Conservation (phyloP, 2,113 vertebrate species). For the Sardina pilchardus region DNA sequence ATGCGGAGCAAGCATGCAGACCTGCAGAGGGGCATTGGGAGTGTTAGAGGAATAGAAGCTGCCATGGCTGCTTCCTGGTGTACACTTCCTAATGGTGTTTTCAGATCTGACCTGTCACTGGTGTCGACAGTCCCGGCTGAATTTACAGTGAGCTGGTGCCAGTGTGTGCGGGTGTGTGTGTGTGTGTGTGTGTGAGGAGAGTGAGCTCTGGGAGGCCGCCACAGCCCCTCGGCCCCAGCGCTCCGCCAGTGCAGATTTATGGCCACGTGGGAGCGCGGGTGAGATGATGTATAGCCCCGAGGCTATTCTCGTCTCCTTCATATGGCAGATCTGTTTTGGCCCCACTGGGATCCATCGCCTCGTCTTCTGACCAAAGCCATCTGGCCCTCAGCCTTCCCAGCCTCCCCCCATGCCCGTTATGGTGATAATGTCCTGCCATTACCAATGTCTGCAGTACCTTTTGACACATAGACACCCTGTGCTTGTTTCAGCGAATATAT, state of each 20-base stretch:
- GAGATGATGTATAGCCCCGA: slow-evolving; percentile 61
- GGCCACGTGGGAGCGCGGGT: slow-evolving; percentile 38
- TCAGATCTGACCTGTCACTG: slow-evolving; percentile 59
- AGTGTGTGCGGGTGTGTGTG: slow-evolving; percentile 34
- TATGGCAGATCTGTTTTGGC: slow-evolving; percentile 60
- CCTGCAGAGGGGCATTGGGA: not conserved
- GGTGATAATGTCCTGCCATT: too few relatives aligned
- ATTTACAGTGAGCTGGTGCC: slow-evolving; percentile 66
- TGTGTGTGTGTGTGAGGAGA: not conserved
- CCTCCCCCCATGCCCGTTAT: not conserved
- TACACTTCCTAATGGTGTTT: slow-evolving; percentile 62
- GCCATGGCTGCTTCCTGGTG: not conserved
- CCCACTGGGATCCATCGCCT: slow-evolving; percentile 46
- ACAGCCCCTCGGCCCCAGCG: slow-evolving; percentile 34
- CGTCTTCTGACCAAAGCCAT: not conserved
- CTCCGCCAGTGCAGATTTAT: slow-evolving; percentile 61
- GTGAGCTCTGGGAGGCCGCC: slow-evolving; percentile 32
- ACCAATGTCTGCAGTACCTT: not conserved
- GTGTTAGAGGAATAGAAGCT: not conserved
- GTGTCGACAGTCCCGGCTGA: slow-evolving; percentile 64
- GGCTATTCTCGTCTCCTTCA: slow-evolving; percentile 72
- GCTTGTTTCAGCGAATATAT: not conserved
- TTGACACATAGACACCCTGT: not conserved
- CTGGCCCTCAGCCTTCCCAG: not conserved
- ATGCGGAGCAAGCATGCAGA: not conserved